A percentile compares a stretch with the other conserved stretches of the same genome.
phyloP scores from a whole-genome alignment of 2,113 vertebrate species.

The Chrysochloris asiatica region DNA sequence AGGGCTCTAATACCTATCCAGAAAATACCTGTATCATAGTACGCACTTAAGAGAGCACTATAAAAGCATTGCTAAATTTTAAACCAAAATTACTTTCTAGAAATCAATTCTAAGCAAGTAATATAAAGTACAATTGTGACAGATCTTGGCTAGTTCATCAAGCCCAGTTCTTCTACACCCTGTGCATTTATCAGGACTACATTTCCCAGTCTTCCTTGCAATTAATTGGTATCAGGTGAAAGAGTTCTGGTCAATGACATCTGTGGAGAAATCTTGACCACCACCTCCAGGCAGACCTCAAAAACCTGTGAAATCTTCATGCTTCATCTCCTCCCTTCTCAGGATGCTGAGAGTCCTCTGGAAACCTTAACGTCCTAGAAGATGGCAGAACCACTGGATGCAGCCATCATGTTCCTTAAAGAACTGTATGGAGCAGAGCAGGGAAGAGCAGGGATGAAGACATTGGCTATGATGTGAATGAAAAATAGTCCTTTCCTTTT shows the following conservation, averaged over 20 bases:
- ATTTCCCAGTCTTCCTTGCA: neutral
- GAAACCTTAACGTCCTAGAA: neutral
- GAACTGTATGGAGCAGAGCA: neutral
- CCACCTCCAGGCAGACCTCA: neutral
- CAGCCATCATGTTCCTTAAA: neutral
- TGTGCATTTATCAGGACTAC: neutral
- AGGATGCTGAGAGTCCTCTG: neutral
- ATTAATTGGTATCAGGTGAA: neutral
- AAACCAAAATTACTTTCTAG: constrained; percentile 29
- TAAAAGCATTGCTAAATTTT: constrained; percentile 34
- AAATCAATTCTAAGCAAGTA: constrained; percentile 15
- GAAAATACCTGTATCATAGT: neutral
- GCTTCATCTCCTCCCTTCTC: neutral
- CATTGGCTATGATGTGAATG: neutral
- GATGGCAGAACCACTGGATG: neutral
- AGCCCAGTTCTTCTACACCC: neutral
- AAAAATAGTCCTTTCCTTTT: neutral
- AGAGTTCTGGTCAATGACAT: neutral
- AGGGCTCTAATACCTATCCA: no score
- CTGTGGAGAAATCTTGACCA: neutral
- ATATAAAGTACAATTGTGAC: neutral
- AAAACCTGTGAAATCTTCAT: neutral
- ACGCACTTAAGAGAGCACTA: neutral
- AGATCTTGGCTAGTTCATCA: neutral
- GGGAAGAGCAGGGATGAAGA: neutral